Percentiles rank a stretch among this genome's conserved stretches.
phyloP scores from a whole-genome alignment of 2,888 invertebrate species.

The Cheiracanthium punctorium region DNA sequence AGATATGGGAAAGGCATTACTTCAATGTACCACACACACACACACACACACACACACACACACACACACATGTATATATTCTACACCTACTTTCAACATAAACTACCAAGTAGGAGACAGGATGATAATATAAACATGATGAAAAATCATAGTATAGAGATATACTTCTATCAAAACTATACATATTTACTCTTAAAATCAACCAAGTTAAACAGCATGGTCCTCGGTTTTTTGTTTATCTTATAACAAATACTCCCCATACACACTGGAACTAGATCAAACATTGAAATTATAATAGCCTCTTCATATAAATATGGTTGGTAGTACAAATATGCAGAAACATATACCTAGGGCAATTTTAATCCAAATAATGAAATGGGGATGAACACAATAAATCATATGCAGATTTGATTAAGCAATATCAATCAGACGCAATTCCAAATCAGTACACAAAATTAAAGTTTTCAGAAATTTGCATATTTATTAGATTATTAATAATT shows the following conservation, averaged over 20 bases:
- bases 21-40: not conserved
- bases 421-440: too few relatives aligned
- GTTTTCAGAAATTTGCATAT: too few relatives aligned
- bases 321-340: too few relatives aligned
- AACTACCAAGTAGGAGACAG: not conserved
- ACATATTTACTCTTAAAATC: slow-evolving; percentile 10
- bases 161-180: slow-evolving; percentile 13
- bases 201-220: slow-evolving; percentile 6
- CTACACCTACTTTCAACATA: not conserved
- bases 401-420: too few relatives aligned
- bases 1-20: not conserved
- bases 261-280: not conserved
- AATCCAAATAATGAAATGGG: too few relatives aligned
- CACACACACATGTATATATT: not conserved
- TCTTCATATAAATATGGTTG: too few relatives aligned
- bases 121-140: not conserved
- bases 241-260: not conserved
- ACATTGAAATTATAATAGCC: not conserved
- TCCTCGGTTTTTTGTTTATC: not conserved
- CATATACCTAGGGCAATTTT: too few relatives aligned
- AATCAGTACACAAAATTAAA: too few relatives aligned
- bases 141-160: not conserved
- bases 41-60: too few relatives aligned
- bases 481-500: too few relatives aligned
- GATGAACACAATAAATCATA: too few relatives aligned